These are phyloP conservation scores for Drosophila biarmipes DNA, from an alignment of 1,140 invertebrate genomes.

Conservation along the genomic window DNA sequence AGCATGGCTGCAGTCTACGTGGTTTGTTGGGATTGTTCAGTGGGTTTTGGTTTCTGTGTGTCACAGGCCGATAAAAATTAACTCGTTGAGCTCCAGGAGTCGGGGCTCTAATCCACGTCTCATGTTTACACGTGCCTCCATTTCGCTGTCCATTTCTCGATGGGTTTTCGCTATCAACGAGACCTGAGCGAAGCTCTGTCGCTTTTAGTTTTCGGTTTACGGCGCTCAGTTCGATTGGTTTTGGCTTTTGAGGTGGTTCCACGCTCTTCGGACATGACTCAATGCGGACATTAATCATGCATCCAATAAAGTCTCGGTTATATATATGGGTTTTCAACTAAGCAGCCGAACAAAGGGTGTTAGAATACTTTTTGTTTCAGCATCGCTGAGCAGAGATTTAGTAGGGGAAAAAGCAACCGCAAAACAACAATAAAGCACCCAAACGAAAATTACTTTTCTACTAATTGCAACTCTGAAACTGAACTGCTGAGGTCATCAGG, in stretches of 20 bases:
- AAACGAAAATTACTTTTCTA: conserved; percentile 53
- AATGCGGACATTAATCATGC: conserved; percentile 59
- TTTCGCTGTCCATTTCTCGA: conserved; percentile 29
- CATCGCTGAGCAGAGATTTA: conserved; percentile 53
- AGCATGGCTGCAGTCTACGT: conserved; percentile 28
- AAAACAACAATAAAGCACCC: conserved; percentile 41
- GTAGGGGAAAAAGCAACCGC: conserved; percentile 22
- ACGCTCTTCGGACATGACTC: conserved; percentile 58
- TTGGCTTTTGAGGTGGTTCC: conserved; percentile 38
- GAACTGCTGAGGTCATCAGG: conserved; percentile 49
- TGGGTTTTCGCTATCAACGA: conserved; percentile 40
- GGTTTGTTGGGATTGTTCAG: conserved; percentile 17
- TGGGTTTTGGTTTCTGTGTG: conserved; percentile 1
- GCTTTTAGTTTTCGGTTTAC: conserved; percentile 29
- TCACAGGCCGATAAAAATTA: conserved; percentile 45
- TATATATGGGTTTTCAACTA: conserved; percentile 3
- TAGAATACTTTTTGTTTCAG: conserved; percentile 57
- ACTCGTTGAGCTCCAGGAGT: conserved; percentile 16
- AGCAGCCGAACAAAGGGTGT: conserved; percentile 42
- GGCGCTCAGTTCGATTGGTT: conserved; percentile 34
- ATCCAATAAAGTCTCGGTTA: conserved; percentile 35
- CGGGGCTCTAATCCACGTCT: conserved; percentile 41
- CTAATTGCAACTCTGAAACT: conserved; percentile 57
- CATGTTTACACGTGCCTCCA: conserved; percentile 55
- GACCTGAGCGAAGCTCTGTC: conserved; percentile 37